A percentile compares a stretch with the other conserved stretches of the same genome.
These are phyloP conservation scores for Homarus gammarus DNA, from an alignment of 2,888 invertebrate species.

Conservation along the genomic window DNA sequence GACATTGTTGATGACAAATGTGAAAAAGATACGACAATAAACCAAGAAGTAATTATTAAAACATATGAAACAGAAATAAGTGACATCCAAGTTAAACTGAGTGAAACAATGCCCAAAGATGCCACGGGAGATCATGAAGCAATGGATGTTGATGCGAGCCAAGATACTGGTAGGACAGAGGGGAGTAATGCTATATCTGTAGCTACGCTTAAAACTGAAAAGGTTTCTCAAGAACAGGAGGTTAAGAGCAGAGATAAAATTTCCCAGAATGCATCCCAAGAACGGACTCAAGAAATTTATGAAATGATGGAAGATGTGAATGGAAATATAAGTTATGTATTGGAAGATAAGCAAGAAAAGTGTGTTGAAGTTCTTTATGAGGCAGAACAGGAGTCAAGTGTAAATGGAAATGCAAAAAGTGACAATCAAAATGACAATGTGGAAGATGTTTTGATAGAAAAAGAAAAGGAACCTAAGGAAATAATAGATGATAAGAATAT, in stretches of 20 bases:
- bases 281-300: background rate
- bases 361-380: background rate
- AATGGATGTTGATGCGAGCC: background rate
- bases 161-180: background rate
- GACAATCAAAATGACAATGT: background rate
- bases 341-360: background rate
- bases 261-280: background rate
- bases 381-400: background rate
- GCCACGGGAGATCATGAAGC: no score
- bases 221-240: background rate
- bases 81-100: background rate
- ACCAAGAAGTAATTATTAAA: background rate
- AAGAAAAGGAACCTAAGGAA: background rate
- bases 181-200: background rate
- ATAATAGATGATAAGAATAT: background rate
- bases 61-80: background rate
- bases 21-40: no score
- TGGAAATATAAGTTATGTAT: constrained; percentile 45
- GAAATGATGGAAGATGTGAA: constrained; percentile 40
- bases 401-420: background rate
- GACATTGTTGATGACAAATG: background rate
- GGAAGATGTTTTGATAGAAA: background rate
- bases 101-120: background rate
- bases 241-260: background rate
- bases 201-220: background rate